These are phyloP conservation scores for Agrotis ipsilon DNA, from an alignment of 2,888 invertebrate genomes.

Conservation along the genomic window DNA sequence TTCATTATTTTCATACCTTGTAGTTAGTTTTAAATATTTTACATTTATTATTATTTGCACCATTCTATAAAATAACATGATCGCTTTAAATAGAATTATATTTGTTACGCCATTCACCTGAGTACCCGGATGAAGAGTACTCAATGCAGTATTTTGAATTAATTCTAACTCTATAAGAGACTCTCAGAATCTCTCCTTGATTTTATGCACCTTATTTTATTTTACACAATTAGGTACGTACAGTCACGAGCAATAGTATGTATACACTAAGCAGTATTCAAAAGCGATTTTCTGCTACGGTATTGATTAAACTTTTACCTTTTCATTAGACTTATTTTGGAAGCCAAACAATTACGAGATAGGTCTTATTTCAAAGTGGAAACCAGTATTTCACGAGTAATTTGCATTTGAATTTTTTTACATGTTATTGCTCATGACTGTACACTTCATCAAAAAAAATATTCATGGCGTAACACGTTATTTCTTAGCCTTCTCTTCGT, in stretches of 20 bases:
- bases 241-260: no score
- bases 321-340: no score
- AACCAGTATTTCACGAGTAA: no score
- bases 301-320: no score
- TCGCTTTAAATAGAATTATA: slow-evolving; percentile 28
- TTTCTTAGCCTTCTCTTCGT: slow-evolving; percentile 23
- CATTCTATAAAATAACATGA: slow-evolving; percentile 43
- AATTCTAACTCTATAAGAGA: no score
- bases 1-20: slow-evolving; percentile 14
- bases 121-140: background rate
- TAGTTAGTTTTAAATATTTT: slow-evolving; percentile 45
- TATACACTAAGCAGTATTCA: no score
- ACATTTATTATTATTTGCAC: slow-evolving; percentile 57
- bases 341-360: no score
- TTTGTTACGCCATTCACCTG: no score
- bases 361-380: no score
- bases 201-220: background rate
- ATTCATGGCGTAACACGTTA: slow-evolving; percentile 31
- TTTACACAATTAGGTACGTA: background rate
- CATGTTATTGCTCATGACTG: no score
- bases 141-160: background rate
- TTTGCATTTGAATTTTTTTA: no score
- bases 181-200: background rate
- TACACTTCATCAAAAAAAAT: background rate
- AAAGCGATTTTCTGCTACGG: no score